Conservation (phyloP, 2,797 vertebrate genomes). For the Gambelia wislizenii region DNA sequence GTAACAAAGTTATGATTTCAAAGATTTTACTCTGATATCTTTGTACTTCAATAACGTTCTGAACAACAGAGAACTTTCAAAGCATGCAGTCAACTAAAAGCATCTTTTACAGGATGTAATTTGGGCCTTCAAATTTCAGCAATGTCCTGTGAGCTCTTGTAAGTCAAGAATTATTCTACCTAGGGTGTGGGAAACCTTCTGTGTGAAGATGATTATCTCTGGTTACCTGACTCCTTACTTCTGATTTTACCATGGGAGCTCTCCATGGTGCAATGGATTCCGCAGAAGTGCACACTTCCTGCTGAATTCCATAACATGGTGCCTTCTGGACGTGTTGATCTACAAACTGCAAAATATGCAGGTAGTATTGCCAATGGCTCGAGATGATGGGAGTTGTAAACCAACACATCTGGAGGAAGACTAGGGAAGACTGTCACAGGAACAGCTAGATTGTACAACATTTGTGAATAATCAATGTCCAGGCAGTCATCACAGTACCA, state of each 20-base stretch:
- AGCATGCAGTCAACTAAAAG: neutral
- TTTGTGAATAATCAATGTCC: neutral
- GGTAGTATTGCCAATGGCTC: neutral
- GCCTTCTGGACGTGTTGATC: neutral
- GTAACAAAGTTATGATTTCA: neutral
- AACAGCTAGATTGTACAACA: neutral
- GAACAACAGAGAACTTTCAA: neutral
- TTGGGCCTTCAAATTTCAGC: neutral
- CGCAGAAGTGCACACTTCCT: neutral
- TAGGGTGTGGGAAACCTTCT: neutral
- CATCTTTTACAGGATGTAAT: neutral
- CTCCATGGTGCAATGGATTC: slow-evolving; percentile 42
- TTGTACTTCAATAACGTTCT: neutral
- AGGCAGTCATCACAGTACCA: neutral
- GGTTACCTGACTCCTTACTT: slow-evolving; percentile 5
- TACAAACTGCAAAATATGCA: neutral
- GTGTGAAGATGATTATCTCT: slow-evolving; percentile 1
- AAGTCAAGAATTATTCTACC: neutral
- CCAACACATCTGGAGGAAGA: neutral
- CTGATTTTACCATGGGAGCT: slow-evolving; percentile 34
- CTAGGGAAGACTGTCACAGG: neutral
- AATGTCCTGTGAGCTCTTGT: neutral
- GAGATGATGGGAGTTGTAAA: neutral
- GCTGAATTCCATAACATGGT: neutral
- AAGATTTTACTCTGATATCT: neutral